Evolutionary conservation across 2,888 invertebrate genomes (phyloP).

Genomic region (Cephalotes varians): DNA sequence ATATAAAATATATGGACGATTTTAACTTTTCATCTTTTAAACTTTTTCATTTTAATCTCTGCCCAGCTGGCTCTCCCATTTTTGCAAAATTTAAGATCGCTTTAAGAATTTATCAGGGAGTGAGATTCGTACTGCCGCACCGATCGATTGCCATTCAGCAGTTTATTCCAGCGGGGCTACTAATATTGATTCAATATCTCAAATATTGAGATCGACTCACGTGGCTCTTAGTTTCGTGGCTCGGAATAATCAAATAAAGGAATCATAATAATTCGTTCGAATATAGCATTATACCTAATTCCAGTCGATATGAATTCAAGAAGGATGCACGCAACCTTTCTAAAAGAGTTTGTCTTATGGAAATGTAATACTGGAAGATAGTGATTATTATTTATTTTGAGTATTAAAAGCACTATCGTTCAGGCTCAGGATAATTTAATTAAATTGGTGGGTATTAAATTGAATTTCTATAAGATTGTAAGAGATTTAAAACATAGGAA

Average conservation of each 20-base stretch:
- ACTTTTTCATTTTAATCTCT: background rate
- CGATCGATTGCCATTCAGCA: conserved; percentile 37
- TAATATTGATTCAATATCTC: conserved; percentile 48
- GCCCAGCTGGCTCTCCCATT: too few species aligned
- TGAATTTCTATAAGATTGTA: too few species aligned
- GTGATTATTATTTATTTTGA: too few species aligned
- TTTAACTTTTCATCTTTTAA: background rate
- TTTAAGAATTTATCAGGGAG: conserved; percentile 38
- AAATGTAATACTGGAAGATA: too few species aligned
- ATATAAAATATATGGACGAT: background rate
- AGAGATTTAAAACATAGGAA: background rate
- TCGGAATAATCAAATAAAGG: conserved; percentile 42
- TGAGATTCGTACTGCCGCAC: background rate
- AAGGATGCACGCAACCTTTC: background rate
- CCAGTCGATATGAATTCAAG: conserved; percentile 3
- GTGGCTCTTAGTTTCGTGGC: conserved; percentile 27
- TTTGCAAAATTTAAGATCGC: too few species aligned
- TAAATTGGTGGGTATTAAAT: too few species aligned
- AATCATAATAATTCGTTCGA: conserved; percentile 32
- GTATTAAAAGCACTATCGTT: too few species aligned
- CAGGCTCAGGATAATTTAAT: too few species aligned
- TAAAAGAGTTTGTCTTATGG: too few species aligned
- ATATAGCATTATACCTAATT: conserved; percentile 12
- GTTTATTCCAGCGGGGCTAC: conserved; percentile 32
- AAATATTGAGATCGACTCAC: conserved; percentile 14